phyloP scores from a whole-genome alignment of 2,888 invertebrate genomes.

The Drosophila histrio region DNA sequence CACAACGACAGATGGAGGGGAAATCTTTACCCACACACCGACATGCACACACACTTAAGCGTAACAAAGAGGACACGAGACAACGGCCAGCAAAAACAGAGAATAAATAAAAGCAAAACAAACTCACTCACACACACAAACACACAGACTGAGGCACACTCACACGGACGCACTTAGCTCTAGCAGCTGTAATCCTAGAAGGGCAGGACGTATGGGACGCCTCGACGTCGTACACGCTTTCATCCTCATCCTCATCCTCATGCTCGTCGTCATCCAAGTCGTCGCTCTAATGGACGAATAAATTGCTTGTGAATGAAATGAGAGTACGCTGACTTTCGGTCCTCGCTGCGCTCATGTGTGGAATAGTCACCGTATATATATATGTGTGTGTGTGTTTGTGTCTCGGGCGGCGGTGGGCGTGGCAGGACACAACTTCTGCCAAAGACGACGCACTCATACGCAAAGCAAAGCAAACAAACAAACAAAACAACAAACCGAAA shows the following conservation, averaged over 20 bases:
- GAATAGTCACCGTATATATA: background rate
- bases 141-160: constrained; percentile 22
- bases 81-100: constrained; percentile 75
- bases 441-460: constrained; percentile 72
- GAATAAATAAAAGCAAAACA: constrained; percentile 75
- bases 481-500: constrained; percentile 45
- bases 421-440: constrained; percentile 56
- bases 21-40: constrained; percentile 59
- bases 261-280: constrained; percentile 32
- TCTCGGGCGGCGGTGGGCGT: constrained; percentile 45
- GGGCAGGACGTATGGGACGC: constrained; percentile 53
- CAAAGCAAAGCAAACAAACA: constrained; percentile 60
- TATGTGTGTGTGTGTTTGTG: constrained; percentile 22
- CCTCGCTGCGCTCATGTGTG: constrained; percentile 31
- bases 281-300: constrained; percentile 80
- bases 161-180: constrained; percentile 40
- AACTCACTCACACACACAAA: constrained; percentile 43
- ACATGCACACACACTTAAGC: constrained; percentile 58
- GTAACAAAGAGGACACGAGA: constrained; percentile 72
- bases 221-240: constrained; percentile 25
- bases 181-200: constrained; percentile 75
- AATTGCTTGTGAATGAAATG: constrained; percentile 81
- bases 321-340: constrained; percentile 71
- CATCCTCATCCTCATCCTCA: background rate
- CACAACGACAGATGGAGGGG: constrained; percentile 70